Conservation (phyloP, 2,888 invertebrate genomes). For the Plebejus argus region DNA sequence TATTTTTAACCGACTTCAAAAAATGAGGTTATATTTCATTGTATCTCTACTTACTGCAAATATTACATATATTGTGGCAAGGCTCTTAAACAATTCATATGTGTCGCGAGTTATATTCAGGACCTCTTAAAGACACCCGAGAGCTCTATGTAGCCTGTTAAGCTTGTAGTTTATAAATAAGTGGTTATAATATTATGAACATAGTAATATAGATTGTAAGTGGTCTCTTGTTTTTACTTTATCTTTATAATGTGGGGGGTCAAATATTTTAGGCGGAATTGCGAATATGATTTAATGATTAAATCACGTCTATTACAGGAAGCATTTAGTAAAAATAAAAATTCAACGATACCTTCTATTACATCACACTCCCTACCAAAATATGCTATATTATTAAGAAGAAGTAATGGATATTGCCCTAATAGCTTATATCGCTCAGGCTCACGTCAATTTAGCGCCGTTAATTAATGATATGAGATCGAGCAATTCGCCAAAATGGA, state of each 20-base stretch:
- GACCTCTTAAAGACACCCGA: slow-evolving; percentile 67
- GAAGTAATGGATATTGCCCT: slow-evolving; percentile 31
- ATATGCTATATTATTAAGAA: slow-evolving; percentile 27
- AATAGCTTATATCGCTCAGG: slow-evolving; percentile 8
- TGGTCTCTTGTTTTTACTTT: neutral
- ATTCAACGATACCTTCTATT: no score
- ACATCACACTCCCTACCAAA: neutral
- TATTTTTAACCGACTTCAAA: no score
- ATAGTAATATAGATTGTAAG: neutral
- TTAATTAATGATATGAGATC: slow-evolving; percentile 44
- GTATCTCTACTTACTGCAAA: neutral
- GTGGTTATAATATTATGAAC: slow-evolving; percentile 6
- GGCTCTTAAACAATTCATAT: slow-evolving; percentile 38
- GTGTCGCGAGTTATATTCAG: slow-evolving; percentile 52
- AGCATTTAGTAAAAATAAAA: no score
- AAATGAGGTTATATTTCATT: no score
- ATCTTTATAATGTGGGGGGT: neutral
- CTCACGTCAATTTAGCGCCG: slow-evolving; percentile 33
- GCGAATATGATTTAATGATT: no score
- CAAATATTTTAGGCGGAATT: no score
- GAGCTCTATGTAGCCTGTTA: slow-evolving; percentile 50
- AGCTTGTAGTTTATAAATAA: neutral
- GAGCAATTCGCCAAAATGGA: slow-evolving; percentile 78
- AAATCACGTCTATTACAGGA: no score
- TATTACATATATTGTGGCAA: neutral